phyloP scores from a whole-genome alignment of 2,113 vertebrate genomes.

The Boleophthalmus pectinirostris region DNA sequence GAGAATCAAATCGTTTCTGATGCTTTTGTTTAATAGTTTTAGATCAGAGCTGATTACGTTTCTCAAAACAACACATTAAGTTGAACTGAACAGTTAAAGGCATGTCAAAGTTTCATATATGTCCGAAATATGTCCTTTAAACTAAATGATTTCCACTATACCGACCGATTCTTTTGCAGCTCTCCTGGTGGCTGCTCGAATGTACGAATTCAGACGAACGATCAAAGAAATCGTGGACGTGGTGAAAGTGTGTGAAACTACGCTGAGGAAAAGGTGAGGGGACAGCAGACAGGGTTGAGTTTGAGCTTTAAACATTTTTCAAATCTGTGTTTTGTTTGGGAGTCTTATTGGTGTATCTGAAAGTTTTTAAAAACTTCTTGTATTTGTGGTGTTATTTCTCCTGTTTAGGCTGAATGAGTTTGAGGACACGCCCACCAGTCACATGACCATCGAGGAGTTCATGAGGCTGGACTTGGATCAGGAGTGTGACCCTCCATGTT shows the following conservation, averaged over 20 bases:
- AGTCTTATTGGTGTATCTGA: neutral
- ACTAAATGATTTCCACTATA: too few relatives aligned
- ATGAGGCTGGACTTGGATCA: conserved; percentile 92
- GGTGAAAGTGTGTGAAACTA: conserved; percentile 95
- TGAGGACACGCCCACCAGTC: conserved; percentile 94
- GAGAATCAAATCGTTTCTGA: too few relatives aligned
- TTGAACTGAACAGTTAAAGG: too few relatives aligned
- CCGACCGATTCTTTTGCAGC: conserved; percentile 70
- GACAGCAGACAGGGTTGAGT: too few relatives aligned
- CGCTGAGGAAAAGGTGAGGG: conserved; percentile 89
- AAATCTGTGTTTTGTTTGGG: too few relatives aligned
- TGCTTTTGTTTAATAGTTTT: too few relatives aligned
- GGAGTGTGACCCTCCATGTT: conserved; percentile 95
- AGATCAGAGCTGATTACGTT: too few relatives aligned
- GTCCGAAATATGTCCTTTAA: too few relatives aligned
- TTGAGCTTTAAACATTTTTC: too few relatives aligned
- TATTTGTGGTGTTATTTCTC: neutral
- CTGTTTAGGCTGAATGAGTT: conserved; percentile 88
- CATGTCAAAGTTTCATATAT: too few relatives aligned
- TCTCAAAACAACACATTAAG: too few relatives aligned
- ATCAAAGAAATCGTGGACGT: conserved; percentile 91
- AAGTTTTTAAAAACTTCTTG: too few relatives aligned
- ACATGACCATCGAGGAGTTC: conserved; percentile 95
- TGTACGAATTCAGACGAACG: conserved; percentile 94
- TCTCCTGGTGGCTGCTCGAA: conserved; percentile 90